Conservation (phyloP, 1,140 invertebrate genomes). For the Glossosoma conforme region DNA sequence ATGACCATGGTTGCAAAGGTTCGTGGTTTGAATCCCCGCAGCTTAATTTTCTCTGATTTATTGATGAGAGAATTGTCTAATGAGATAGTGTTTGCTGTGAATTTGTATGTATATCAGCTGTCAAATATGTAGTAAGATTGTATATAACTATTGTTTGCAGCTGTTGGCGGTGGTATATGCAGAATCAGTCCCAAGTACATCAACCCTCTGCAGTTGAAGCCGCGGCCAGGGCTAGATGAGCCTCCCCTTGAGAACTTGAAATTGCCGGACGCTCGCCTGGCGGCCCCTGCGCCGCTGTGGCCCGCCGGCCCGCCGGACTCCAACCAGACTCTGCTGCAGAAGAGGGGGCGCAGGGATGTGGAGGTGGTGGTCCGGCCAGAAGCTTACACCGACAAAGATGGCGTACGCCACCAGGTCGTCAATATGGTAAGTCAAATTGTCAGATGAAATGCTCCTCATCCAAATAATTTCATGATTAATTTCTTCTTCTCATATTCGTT, state of each 20-base stretch:
- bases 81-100: too few species aligned
- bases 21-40: too few species aligned
- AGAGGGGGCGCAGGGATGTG: conserved; percentile 59
- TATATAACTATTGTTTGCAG: too few species aligned
- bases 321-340: too few species aligned
- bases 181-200: conserved; percentile 52
- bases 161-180: conserved; percentile 60
- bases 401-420: conserved; percentile 66
- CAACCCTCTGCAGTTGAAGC: conserved; percentile 60
- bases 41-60: too few species aligned
- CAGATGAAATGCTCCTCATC: too few species aligned
- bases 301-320: conserved; percentile 25
- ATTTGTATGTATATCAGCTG: too few species aligned
- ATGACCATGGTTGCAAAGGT: too few species aligned
- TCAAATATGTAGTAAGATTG: too few species aligned
- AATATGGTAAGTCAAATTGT: conserved; percentile 61
- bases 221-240: conserved; percentile 31
- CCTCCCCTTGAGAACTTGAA: conserved; percentile 12
- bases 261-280: conserved; percentile 2
- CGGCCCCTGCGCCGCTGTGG: not conserved
- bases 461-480: too few species aligned
- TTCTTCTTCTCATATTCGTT: too few species aligned
- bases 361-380: conserved; percentile 70
- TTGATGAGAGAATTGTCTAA: too few species aligned
- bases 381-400: conserved; percentile 64